Base-by-base conservation (phyloP, 2,888 invertebrate genomes). In the Pollenia amentaria region DNA sequence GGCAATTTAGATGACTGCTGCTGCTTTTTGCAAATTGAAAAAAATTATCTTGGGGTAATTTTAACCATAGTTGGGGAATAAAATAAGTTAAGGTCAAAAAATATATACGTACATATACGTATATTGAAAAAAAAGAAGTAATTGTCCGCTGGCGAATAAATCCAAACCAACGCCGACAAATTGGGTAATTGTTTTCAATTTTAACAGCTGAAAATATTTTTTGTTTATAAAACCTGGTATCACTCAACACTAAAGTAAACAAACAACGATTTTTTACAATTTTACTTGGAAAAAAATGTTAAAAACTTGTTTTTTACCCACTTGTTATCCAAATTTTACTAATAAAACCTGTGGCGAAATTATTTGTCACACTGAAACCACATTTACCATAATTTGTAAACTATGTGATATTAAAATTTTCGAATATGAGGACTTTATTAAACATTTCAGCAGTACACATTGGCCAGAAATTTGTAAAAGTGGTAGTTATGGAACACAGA, bases 301-400 rank as follows among this genome's bases (percentile, higher is more conserved):
- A 48, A 86, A 84, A 72, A 80, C 81, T 82, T 87, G 84, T 78
- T 60, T 69, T 48, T 38, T 84, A 51, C 75, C 85, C 4, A 51
- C 70, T 14, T 65, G 53, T 11, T 80, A 67, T 16, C 40, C 72
- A 1, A 73, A 84, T 62, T 79, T 44, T 29, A 55, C 88, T 10
- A 90, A 90, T 83, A 90, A 89, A 85, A 91, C 90, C 60, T 91
- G 91, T 81, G 92, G 92, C 14, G 92, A 92, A 80, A 90, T 91
- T 18, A 89, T 90, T 88, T 92, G 91, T 62, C 91, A 92, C 88
- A 89, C 90, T 67, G 86, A 90, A 40, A 85, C 89, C 21, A 88
- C 89, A 69, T 91, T 90, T 79, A 89, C 90, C 53, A 91, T 91
- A 53, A 88, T 91, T 70, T 91, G 91, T 53, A 88, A 84, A 55